phyloP scores from a whole-genome alignment of 2,797 vertebrate species.

The Periparus ater region DNA sequence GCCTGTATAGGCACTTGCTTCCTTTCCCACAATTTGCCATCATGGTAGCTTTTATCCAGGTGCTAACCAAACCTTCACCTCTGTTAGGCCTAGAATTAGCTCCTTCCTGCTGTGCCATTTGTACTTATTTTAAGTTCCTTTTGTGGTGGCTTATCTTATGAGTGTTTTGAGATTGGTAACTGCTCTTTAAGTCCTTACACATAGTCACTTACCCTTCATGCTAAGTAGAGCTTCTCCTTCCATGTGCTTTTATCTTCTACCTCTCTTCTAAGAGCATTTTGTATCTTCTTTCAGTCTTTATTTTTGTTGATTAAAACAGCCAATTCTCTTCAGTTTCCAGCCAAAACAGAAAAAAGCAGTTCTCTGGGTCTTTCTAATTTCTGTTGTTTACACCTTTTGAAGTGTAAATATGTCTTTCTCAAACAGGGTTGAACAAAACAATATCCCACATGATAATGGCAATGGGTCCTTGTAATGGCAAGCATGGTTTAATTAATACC shows the following conservation, averaged over 20 bases:
- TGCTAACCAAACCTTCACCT: not conserved
- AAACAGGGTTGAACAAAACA: not conserved
- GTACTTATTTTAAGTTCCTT: not conserved
- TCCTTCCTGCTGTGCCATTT: not conserved
- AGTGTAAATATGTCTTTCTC: not conserved
- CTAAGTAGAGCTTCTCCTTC: not conserved
- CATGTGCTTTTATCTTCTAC: not conserved
- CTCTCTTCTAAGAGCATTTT: not conserved
- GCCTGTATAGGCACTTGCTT: not conserved
- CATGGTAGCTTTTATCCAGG: not conserved
- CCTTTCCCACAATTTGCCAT: not conserved
- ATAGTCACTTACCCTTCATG: not conserved
- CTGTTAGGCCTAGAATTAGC: not conserved
- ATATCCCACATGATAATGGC: not conserved
- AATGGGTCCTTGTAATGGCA: not conserved
- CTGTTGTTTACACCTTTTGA: not conserved
- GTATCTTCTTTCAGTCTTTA: not conserved
- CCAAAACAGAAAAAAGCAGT: not conserved
- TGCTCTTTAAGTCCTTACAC: not conserved
- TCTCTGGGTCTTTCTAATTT: not conserved
- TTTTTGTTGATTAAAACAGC: not conserved
- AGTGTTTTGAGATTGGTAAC: not conserved
- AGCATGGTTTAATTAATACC: not conserved
- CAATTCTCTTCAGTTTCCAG: not conserved
- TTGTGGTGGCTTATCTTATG: not conserved